Evolutionary conservation across 2,888 invertebrate species (phyloP).

Genomic region (Agriotes lineatus): DNA sequence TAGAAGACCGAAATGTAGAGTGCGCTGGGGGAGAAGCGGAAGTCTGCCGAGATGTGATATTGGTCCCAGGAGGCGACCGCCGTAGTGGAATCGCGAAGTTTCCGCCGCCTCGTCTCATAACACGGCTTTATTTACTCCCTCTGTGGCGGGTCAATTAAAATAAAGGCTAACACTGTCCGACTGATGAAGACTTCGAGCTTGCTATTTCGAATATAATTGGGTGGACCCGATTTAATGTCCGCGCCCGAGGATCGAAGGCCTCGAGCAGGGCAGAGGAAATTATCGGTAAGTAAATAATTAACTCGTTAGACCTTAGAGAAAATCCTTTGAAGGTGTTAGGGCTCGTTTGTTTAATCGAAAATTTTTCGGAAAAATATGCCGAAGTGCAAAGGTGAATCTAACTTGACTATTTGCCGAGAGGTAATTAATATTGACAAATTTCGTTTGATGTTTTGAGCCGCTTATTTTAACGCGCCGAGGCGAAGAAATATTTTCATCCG

Average conservation of each 20-base stretch:
- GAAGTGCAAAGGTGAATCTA: constrained; percentile 17
- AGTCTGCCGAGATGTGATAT: constrained; percentile 47
- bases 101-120: constrained; percentile 29
- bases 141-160: constrained; percentile 29
- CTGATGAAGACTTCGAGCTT: background rate
- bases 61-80: constrained; percentile 39
- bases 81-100: constrained; percentile 42
- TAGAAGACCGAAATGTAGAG: constrained; percentile 33
- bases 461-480: constrained; percentile 43
- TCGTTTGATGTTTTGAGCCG: constrained; percentile 48
- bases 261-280: background rate
- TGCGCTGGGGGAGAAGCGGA: constrained; percentile 37
- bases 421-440: constrained; percentile 52
- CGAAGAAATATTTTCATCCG: constrained; percentile 34
- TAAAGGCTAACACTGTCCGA: constrained; percentile 5
- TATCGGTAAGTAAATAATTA: constrained; percentile 20
- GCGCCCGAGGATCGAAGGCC: background rate
- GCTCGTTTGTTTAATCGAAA: constrained; percentile 10
- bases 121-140: constrained; percentile 26
- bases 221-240: background rate
- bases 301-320: background rate
- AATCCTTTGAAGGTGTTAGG: constrained; percentile 7
- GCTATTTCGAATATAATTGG: background rate
- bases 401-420: constrained; percentile 42
- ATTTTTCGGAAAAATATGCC: background rate